Base-by-base conservation (phyloP, 1,140 invertebrate genomes). In the Nasonia giraulti region DNA sequence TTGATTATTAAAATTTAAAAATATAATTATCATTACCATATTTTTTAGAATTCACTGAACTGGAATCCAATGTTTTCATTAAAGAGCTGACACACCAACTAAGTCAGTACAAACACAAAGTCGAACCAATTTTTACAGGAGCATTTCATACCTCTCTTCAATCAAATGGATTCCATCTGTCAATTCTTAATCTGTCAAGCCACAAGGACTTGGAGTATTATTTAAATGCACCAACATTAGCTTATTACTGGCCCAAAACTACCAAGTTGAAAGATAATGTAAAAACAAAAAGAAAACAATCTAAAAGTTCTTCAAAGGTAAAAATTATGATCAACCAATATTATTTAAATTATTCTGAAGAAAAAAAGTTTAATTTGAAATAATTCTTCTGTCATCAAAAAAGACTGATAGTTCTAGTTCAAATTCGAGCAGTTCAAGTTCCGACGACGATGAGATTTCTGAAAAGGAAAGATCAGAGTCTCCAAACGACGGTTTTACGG, bases 131-230 rank as follows among this genome's bases (percentile, higher is more conserved):
- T 31, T 96, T 95, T 89, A 90, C 89, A 85, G 96, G 95, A 14
- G 89, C 92, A 62, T 94, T 95, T 87, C 94, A 95, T 90, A 95
- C 95, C 20, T 96, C 95, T 17, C 89, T 95, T 68, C 93, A 95
- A 77, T 94, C 94, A 90, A 91, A 92, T 83, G 96, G 95, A 12
- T 92, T 96, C 71, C 95, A 95, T 33, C 87, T 97, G n/a, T 95
- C 95, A 11, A 76, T 96, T 27, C 87, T 96, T 37, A 94, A 94
- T 91, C 85, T 95, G 82, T 86, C 86, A 75, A 87, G 89, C 14
- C 87, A 91, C 71, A 33, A 84, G 11, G 68, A 88, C 37, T 82
- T 93, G 44, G 86, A 92, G 17, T 83, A 91, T 69, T 93, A 92
- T 89, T 89, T 95, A 44, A 93, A 94, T 88, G 88, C 87, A 50